phyloP scores from a whole-genome alignment of 2,113 vertebrate genomes.

The Amazona guildingii region DNA sequence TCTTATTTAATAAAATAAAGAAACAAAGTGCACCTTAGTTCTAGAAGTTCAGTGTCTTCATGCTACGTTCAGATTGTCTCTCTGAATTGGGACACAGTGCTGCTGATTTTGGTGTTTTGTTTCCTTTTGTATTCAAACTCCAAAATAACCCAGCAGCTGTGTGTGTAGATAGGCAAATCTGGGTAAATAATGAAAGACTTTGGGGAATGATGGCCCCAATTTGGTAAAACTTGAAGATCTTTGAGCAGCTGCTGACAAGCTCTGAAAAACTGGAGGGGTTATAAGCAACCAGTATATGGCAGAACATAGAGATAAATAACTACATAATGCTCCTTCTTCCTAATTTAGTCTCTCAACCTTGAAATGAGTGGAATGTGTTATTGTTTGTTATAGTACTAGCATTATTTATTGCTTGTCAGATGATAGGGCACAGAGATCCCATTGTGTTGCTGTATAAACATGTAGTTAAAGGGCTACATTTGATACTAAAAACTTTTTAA shows the following conservation, averaged over 20 bases:
- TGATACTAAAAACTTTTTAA: neutral
- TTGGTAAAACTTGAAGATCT: neutral
- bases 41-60: neutral
- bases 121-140: neutral
- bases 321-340: neutral
- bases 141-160: neutral
- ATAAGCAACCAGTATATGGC: neutral
- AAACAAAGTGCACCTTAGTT: neutral
- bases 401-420: slow-evolving; percentile 11
- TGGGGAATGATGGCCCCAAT: neutral
- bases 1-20: neutral
- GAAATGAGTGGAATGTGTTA: neutral
- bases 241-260: neutral
- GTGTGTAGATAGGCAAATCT: neutral
- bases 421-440: neutral
- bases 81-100: neutral
- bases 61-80: neutral
- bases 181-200: neutral
- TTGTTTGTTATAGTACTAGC: neutral
- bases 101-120: neutral
- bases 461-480: neutral
- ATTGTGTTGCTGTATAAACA: neutral
- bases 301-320: neutral
- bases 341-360: slow-evolving; percentile 12
- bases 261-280: neutral